Percentiles rank a stretch among this genome's conserved stretches.
Evolutionary conservation across 2,113 vertebrate species (phyloP).

Genomic region (Natator depressus): DNA sequence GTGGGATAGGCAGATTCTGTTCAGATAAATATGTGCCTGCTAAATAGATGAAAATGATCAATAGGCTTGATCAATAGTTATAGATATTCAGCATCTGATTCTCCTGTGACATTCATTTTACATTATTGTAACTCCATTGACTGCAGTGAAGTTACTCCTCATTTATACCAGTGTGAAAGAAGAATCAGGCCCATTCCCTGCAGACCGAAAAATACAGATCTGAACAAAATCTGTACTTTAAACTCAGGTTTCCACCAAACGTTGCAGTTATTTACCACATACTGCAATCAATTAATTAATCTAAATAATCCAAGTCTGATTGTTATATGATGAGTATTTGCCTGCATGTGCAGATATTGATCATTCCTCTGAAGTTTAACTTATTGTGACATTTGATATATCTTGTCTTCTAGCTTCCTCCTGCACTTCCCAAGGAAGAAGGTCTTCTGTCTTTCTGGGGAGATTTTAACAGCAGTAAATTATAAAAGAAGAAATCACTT

Average conservation of each 20-base stretch:
- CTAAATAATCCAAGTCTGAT: neutral
- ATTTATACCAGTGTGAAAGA: neutral
- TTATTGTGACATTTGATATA: slow-evolving; percentile 4
- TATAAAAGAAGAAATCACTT: slow-evolving; percentile 21
- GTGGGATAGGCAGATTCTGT: neutral
- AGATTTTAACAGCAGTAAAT: slow-evolving; percentile 47
- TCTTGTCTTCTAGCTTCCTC: slow-evolving; percentile 62
- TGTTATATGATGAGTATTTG: neutral
- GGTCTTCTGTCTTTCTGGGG: slow-evolving; percentile 25
- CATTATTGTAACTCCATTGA: neutral
- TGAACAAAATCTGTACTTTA: neutral
- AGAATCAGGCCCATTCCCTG: neutral
- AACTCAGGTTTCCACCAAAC: neutral
- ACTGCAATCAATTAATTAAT: neutral
- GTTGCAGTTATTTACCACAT: neutral
- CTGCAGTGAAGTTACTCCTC: neutral
- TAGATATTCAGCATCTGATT: accelerated
- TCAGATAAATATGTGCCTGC: neutral
- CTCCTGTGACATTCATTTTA: neutral
- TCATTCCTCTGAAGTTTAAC: slow-evolving; percentile 14
- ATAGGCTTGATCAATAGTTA: neutral
- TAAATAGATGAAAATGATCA: neutral
- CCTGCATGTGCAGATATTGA: neutral
- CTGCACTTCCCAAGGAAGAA: neutral
- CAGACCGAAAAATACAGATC: neutral